Evolutionary conservation across 2,888 invertebrate species (phyloP), one percentile per base, ranked within the genome.

Genomic region (Cephalotes varians): DNA sequence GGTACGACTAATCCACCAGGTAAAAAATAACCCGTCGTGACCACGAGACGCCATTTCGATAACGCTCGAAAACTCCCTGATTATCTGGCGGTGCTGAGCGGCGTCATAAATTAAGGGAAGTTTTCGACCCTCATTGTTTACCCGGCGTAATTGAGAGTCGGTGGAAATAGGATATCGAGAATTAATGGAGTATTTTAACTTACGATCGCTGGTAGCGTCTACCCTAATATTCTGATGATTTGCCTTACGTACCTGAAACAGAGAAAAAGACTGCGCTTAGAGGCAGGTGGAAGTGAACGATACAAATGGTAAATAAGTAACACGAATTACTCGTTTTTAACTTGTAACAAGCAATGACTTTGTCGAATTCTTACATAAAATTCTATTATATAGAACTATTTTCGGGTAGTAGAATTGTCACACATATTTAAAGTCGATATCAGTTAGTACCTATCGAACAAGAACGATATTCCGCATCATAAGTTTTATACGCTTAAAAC

Each of bases 241-340:
- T 79, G 76, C 65, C 64, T 82, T 92, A 93, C 93, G 91, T 93
- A 93, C 93, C 93, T 93, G 93, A 31, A 93, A 93, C 93, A 92
- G 84, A 81, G 87, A 77, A 76, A 71, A 82, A 77, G 28, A 62
- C 71, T 79, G 77, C 80, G 81, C 65, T 88, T 85, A 88, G 87
- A 79, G 56, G 4, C 40, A 56, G 28, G 10, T 67, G 18, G 10
- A 44, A 5, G 21, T 25, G 3, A 12, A 0, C 18, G 25, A 2
- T 31, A 67, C 65, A 47, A 76, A 56, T 67, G 6, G 18, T 37
- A 67, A 77, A 77, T 67, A 28, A 54, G n/a, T 51, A 34, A 4
- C 15, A 37, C 12, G 37, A 51, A 65, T 65, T 51, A 9, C 15
- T 51, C 10, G 28, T 3, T 65, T 28, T 54, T 21, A 58, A 28